Evolutionary conservation across 2,888 invertebrate species (phyloP).

Genomic region (Ophion ellenae): DNA sequence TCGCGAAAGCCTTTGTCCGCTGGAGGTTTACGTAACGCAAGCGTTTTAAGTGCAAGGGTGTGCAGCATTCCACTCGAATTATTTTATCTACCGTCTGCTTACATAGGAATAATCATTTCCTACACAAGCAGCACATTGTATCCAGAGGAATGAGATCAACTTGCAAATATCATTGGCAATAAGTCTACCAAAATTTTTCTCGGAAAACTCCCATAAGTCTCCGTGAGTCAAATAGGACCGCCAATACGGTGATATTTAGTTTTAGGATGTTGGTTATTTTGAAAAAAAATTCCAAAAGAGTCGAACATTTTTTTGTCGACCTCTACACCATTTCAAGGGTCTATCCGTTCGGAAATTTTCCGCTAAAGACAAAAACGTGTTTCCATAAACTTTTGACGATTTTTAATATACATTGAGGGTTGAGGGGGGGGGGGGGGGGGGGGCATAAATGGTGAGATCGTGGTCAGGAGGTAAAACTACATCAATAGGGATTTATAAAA

Average conservation of each 20-base stretch:
- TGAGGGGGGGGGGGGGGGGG: no score
- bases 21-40: not conserved
- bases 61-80: not conserved
- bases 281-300: no score
- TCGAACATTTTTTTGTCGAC: not conserved
- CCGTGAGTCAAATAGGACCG: no score
- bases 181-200: not conserved
- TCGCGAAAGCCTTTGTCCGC: constrained; percentile 3
- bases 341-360: not conserved
- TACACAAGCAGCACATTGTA: not conserved
- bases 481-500: no score
- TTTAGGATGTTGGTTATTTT: no score
- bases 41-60: not conserved
- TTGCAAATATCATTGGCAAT: not conserved
- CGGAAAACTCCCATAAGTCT: no score
- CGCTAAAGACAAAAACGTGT: not conserved
- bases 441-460: no score
- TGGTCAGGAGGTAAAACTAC: no score
- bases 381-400: not conserved
- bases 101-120: not conserved
- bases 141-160: not conserved
- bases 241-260: no score
- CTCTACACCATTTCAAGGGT: not conserved
- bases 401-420: not conserved
- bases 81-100: not conserved